Evolutionary conservation across 2,888 invertebrate genomes (phyloP).

Genomic region (Agrotis puta): DNA sequence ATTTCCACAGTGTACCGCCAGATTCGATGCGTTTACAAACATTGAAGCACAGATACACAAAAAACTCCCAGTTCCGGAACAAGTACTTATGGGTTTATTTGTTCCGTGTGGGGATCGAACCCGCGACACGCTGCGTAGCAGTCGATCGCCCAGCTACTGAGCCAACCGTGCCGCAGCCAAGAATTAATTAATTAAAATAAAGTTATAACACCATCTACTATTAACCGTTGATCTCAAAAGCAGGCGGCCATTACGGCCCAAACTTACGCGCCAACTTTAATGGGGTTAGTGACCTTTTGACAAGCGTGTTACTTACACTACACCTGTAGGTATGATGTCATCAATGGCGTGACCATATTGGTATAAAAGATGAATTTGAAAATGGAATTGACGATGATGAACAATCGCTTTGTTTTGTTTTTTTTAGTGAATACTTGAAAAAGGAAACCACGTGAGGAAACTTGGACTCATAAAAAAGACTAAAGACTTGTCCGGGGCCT

Average conservation of each 20-base stretch:
- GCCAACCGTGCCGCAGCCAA: not conserved
- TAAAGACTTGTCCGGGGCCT: no score
- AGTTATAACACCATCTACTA: constrained; percentile 14
- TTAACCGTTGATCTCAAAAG: constrained; percentile 34
- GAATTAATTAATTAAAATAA: constrained; percentile 13
- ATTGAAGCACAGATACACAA: no score
- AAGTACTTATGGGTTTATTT: no score
- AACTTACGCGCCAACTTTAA: constrained; percentile 44
- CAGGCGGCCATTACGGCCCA: constrained; percentile 26
- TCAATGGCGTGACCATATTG: constrained; percentile 22
- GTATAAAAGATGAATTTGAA: constrained; percentile 9
- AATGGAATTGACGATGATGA: not conserved
- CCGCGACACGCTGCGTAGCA: no score
- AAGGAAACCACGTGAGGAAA: no score
- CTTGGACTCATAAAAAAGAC: no score
- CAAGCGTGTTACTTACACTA: constrained; percentile 28
- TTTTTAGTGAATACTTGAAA: not conserved
- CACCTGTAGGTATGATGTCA: constrained; percentile 40
- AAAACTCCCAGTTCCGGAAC: no score
- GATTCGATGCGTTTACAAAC: no score
- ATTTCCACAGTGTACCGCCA: no score
- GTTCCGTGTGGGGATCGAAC: no score
- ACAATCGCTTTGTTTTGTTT: not conserved
- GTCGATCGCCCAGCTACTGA: no score
- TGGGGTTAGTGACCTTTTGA: constrained; percentile 49